phyloP scores from a whole-genome alignment of 2,888 invertebrate genomes.

The Pomacea canaliculata region DNA sequence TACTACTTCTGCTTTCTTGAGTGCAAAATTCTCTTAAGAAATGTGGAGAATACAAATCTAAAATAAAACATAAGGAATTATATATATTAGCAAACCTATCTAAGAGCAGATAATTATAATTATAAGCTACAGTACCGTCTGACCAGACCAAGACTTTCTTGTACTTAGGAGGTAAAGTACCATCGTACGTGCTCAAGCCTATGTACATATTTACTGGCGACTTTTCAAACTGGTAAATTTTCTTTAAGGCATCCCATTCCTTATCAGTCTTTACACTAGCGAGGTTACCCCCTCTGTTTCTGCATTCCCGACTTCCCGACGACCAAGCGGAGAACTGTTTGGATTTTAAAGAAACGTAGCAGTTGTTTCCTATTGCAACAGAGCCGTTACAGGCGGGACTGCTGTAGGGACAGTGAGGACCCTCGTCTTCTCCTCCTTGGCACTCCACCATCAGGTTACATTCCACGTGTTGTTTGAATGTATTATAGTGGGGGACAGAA shows the following conservation, averaged over 20 bases:
- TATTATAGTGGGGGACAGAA: slow-evolving; percentile 12
- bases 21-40: no score
- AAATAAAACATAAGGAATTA: no score
- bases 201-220: no score
- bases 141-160: no score
- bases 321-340: neutral
- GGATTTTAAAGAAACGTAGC: neutral
- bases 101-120: no score
- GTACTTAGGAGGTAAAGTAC: no score
- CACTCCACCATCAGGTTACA: slow-evolving; percentile 10
- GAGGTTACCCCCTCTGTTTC: neutral
- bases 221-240: neutral
- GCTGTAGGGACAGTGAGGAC: slow-evolving; percentile 11
- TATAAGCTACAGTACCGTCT: no score
- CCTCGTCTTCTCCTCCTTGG: slow-evolving; percentile 11
- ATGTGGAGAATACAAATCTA: no score
- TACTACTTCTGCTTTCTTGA: no score
- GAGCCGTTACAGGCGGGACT: slow-evolving; percentile 6
- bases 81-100: no score
- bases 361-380: slow-evolving; percentile 3
- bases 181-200: no score
- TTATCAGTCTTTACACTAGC: neutral
- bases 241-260: neutral
- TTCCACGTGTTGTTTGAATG: slow-evolving; percentile 5
- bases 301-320: neutral